phyloP scores from a whole-genome alignment of 2,113 vertebrate species.

The Oryzias curvinotus region DNA sequence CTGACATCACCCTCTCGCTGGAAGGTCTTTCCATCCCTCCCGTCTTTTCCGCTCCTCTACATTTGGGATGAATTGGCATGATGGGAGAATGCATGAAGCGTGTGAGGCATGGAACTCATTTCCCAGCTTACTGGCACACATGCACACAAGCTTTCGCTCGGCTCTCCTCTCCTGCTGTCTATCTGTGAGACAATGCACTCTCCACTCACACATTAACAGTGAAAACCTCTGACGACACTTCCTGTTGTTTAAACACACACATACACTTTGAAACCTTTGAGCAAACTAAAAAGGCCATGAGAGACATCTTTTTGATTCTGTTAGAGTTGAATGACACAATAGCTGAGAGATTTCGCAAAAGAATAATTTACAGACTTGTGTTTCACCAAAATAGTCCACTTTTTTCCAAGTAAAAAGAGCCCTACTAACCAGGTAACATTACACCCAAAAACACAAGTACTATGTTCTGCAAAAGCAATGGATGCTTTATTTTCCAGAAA shows the following conservation, averaged over 20 bases:
- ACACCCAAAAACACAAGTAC: not conserved
- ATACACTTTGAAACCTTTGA: not conserved
- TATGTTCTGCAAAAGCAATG: not conserved
- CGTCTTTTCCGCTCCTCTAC: constrained; percentile 36
- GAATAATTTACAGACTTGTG: too few species aligned
- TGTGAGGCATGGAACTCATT: constrained; percentile 61
- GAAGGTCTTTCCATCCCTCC: constrained; percentile 58
- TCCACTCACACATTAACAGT: constrained; percentile 24
- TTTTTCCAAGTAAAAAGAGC: too few species aligned
- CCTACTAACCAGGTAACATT: not conserved
- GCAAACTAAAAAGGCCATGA: too few species aligned
- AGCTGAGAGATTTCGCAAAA: too few species aligned
- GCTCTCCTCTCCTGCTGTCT: constrained; percentile 32
- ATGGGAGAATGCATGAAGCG: constrained; percentile 51
- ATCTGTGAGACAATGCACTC: constrained; percentile 51
- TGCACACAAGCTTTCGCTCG: constrained; percentile 50
- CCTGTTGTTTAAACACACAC: constrained; percentile 51
- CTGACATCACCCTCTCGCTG: constrained; percentile 66
- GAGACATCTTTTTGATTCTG: too few species aligned
- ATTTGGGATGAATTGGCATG: constrained; percentile 62
- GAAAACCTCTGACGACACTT: constrained; percentile 33
- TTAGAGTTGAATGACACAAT: too few species aligned
- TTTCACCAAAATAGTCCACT: too few species aligned
- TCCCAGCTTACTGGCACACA: constrained; percentile 61
- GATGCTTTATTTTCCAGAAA: not conserved